Evolutionary conservation across 2,797 vertebrate genomes (phyloP), one percentile per base, ranked within the genome.

Genomic region (Oryzias dopingdopingensis): DNA sequence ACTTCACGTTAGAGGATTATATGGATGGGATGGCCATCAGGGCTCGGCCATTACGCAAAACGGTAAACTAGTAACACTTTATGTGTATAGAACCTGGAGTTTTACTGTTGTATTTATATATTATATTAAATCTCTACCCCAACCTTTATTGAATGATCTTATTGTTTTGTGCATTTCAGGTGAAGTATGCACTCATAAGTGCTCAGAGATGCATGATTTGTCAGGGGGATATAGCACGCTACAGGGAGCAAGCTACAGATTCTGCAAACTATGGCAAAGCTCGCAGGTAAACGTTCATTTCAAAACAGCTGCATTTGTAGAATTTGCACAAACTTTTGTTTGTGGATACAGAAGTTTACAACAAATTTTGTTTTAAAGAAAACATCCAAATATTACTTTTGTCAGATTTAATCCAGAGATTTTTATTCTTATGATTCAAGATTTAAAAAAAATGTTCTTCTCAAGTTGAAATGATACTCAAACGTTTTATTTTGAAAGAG

Each of bases 151-250:
- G 40, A 4, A n/a, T 67, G 40, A 52, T 41, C 4, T 22, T 56
- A 18, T 18, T 18, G 16, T 37, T 3, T 72, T 55, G 26, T 15
- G 66, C 80, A 32, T 62, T 75, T 41, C 76, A 99, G 97, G 97
- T 99, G 41, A 99, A 99, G 78, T 99, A 97, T 15, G 96, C 96
- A 0, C 93, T 99, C 54, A 98, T 99, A 78, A 99, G 97, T 66
- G 97, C 95, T 51, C 97, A 99, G 87, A 90, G 96, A 62, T 96
- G 94, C 70, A 95, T 99, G 95, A 99, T 99, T 63, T 98, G 97
- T 76, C 96, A 94, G 69, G 97, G 97, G 56, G 97, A 99, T 84
- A 96, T 99, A 8, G 95, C 97, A 79, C 91, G 97, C 15, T 99
- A 99, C 88, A 82, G 95, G 53, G 97, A 99, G 10, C 97, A 99